These are phyloP conservation scores for Andrena cerasifolii DNA, from an alignment of 1,140 invertebrate species.

Conservation along the genomic window DNA sequence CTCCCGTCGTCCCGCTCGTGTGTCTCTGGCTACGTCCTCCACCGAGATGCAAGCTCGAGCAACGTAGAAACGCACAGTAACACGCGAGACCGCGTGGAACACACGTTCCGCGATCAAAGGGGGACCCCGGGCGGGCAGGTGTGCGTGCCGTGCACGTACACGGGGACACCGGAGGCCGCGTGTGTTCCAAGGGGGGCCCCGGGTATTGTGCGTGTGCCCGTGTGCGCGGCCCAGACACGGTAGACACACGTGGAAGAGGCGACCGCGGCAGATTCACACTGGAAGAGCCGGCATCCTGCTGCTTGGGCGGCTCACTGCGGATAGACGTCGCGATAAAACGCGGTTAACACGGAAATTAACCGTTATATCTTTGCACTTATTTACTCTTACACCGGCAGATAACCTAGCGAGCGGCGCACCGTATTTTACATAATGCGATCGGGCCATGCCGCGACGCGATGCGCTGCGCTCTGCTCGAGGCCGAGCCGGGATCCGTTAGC, in stretches of 20 bases:
- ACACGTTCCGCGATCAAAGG: constrained; percentile 43
- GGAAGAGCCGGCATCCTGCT: constrained; percentile 72
- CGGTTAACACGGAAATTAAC: constrained; percentile 81
- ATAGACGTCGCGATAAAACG: constrained; percentile 80
- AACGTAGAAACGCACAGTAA: constrained; percentile 33
- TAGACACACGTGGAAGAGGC: constrained; percentile 39
- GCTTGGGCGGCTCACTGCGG: constrained; percentile 73
- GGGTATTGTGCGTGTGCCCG: constrained; percentile 14
- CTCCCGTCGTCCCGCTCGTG: neutral
- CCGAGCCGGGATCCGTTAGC: constrained; percentile 53
- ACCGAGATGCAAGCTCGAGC: constrained; percentile 46
- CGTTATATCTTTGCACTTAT: constrained; percentile 82
- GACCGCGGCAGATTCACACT: constrained; percentile 60
- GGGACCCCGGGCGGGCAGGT: constrained; percentile 24
- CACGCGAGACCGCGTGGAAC: constrained; percentile 53
- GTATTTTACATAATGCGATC: constrained; percentile 66
- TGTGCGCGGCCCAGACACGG: constrained; percentile 1
- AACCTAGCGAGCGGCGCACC: constrained; percentile 45
- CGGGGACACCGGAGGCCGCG: too few relatives aligned
- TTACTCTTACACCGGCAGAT: constrained; percentile 72
- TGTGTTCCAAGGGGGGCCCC: neutral
- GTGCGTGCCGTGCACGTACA: neutral
- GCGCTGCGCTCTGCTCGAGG: neutral
- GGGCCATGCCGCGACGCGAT: neutral
- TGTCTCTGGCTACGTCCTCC: constrained; percentile 1